Evolutionary conservation across 2,888 invertebrate species (phyloP).

Genomic region (Rhagonycha lutea): DNA sequence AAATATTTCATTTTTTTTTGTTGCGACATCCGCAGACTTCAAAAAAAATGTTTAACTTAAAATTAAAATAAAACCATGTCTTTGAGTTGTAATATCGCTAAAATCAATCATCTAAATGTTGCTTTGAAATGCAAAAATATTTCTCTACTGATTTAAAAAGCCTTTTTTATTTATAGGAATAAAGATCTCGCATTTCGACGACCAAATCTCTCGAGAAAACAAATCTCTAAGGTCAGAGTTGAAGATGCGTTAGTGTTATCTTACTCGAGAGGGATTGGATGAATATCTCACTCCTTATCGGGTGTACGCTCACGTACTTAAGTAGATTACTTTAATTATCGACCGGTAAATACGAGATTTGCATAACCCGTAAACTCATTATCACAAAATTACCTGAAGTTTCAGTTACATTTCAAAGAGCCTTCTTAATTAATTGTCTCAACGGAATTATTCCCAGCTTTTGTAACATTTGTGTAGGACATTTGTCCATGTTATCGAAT

Average conservation of each 20-base stretch:
- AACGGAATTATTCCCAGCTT: conserved; percentile 22
- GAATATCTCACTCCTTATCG: conserved; percentile 27
- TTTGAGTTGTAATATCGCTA: background rate
- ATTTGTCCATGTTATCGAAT: conserved; percentile 28
- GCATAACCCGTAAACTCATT: conserved; percentile 34
- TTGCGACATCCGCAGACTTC: background rate
- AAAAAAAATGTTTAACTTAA: background rate
- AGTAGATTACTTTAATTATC: conserved; percentile 34
- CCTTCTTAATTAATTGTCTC: conserved; percentile 30
- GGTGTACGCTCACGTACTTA: conserved; percentile 29
- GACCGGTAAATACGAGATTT: conserved; percentile 32
- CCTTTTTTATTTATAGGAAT: conserved; percentile 27
- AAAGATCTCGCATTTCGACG: conserved; percentile 18
- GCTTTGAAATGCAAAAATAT: background rate
- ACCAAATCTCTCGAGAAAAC: conserved; percentile 24
- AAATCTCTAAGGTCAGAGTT: conserved; percentile 30
- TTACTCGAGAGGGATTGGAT: conserved; percentile 18
- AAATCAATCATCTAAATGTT: background rate
- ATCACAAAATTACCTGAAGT: conserved; percentile 32
- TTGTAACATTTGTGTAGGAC: conserved; percentile 24
- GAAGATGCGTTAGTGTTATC: conserved; percentile 27
- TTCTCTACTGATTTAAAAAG: background rate
- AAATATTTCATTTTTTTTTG: background rate
- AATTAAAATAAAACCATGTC: background rate
- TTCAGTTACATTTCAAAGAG: conserved; percentile 26